Evolutionary conservation across 1,140 invertebrate genomes (phyloP), one percentile per base, ranked within the genome.

Genomic region (Batillaria attramentaria): DNA sequence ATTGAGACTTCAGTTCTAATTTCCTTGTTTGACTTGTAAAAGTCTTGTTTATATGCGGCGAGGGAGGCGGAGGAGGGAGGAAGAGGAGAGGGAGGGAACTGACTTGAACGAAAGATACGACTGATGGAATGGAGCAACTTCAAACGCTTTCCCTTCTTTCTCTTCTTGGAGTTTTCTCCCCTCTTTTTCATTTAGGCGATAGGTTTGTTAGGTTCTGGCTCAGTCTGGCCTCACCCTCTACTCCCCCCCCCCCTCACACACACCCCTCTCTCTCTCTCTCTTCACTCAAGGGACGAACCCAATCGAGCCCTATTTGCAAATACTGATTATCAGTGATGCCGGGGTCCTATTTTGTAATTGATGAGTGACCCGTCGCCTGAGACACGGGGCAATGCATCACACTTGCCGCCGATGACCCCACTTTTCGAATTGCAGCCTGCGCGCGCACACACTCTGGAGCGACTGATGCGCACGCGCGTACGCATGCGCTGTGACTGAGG

Each of bases 321-420:
- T 75, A 75, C 33, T 75, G 73, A 62, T 75, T 62, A 50, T 75
- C 31, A 37, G 73, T 35, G 73, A 75, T 75, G 57, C 46, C 37
- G 35, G 57, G 73, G 54, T 54, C 54, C 57, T 75, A 65, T 75
- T 75, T 75, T 75, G 73, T 75, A 75, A 75, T 75, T 60, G 73
- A 75, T 75, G 73, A 75, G 73, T 33, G 35, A 57, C 2, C 10
- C 35, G 73, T 35, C 73, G 54, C 73, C 42, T 28, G 73, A 75
- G 73, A 75, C 73, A 75, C 42, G 73, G 57, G 54, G 37, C 73
- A 31, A 75, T 75, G 57, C 73, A 75, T 75, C 73, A 75, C 73
- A 41, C 37, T 60, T 62, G 54, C 42, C 57, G 57, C 28, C n/a
- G 33, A 33, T 41, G 54, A 62, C 73, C 73, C 73, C 73, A 75